A percentile compares a stretch with the other conserved stretches of the same genome.
Evolutionary conservation across 2,797 vertebrate species (phyloP).

Genomic region (Galagoides demidoff): DNA sequence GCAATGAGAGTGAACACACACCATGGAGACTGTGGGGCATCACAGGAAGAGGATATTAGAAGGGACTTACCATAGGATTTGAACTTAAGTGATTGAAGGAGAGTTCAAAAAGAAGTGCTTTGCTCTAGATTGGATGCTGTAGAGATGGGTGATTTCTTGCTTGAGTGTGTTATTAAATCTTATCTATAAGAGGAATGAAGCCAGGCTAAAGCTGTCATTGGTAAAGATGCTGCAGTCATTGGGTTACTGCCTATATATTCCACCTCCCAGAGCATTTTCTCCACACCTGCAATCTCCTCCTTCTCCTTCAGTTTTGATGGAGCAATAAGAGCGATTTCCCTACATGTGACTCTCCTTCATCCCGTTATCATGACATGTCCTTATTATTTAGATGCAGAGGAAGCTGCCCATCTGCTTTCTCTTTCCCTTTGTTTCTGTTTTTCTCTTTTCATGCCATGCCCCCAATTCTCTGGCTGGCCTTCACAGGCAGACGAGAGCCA

Average conservation of each 20-base stretch:
- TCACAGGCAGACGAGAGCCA: conserved; percentile 9
- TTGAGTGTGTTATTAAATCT: neutral
- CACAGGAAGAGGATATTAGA: neutral
- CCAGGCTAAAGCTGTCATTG: neutral
- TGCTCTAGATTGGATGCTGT: neutral
- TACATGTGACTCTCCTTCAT: neutral
- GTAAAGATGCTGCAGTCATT: neutral
- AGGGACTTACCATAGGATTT: neutral
- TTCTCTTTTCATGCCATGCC: conserved; percentile 51
- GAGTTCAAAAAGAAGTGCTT: neutral
- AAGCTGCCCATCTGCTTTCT: conserved; percentile 61
- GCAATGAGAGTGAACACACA: neutral
- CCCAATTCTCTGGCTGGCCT: conserved; percentile 46
- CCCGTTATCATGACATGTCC: neutral
- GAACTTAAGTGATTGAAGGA: neutral
- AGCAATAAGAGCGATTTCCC: neutral
- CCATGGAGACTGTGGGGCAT: neutral
- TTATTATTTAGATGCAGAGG: conserved; percentile 44
- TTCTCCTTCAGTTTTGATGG: neutral
- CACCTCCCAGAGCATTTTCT: neutral
- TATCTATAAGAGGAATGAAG: neutral
- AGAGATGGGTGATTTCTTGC: neutral
- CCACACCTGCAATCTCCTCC: neutral
- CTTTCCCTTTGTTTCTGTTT: neutral
- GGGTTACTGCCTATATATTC: neutral